A percentile compares a stretch with the other conserved stretches of the same genome.
Conservation (phyloP, 2,113 vertebrate species). For the Cavia aperea region DNA sequence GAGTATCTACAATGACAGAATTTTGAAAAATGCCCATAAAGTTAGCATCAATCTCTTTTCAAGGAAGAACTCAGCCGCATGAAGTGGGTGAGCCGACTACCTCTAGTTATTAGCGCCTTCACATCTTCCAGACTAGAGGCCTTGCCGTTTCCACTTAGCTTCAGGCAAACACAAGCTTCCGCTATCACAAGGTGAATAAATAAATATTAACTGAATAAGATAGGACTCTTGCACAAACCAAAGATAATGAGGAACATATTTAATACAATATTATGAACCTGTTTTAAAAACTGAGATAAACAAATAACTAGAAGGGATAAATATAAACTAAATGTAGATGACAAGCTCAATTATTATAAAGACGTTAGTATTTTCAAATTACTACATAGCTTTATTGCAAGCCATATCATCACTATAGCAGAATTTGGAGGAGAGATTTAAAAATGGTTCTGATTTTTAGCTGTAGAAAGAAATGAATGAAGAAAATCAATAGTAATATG, state of each 20-base stretch:
- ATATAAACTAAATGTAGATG: not conserved
- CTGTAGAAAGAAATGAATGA: not conserved
- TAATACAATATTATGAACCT: not conserved
- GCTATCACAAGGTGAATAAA: not conserved
- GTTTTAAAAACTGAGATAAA: not conserved
- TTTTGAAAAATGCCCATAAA: not conserved
- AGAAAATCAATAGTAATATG: slow-evolving; percentile 20
- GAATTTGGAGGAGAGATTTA: slow-evolving; percentile 21
- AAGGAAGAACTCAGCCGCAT: not conserved
- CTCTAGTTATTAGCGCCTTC: not conserved
- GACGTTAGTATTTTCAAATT: not conserved
- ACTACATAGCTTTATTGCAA: not conserved
- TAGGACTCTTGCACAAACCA: not conserved
- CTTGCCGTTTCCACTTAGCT: not conserved
- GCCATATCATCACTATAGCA: not conserved
- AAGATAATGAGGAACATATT: not conserved
- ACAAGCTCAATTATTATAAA: not conserved
- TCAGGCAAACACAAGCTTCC: not conserved
- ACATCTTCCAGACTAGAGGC: not conserved
- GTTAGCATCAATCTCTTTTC: not conserved
- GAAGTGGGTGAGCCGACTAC: not conserved
- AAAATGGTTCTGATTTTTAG: not conserved
- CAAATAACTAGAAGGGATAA: not conserved
- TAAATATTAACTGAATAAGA: not conserved
- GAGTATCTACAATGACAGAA: not conserved